phyloP scores from a whole-genome alignment of 2,888 invertebrate species.

The Siphonodentalium dalli region DNA sequence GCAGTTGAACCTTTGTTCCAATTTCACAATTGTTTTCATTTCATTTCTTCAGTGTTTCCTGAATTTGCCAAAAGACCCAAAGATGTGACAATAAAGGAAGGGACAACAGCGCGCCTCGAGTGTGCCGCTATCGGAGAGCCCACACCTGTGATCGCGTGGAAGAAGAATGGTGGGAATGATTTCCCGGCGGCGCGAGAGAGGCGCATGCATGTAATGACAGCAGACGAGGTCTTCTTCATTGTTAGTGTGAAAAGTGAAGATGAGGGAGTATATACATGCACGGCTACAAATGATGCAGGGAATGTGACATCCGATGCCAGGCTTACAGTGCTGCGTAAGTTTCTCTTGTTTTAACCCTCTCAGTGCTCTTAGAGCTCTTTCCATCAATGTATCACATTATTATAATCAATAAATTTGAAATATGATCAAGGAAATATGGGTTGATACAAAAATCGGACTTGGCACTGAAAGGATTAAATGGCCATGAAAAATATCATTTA shows the following conservation, averaged over 20 bases:
- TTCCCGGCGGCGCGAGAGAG: slow-evolving; percentile 94
- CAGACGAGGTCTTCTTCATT: slow-evolving; percentile 90
- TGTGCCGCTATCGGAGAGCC: slow-evolving; percentile 92
- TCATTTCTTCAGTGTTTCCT: slow-evolving; percentile 76
- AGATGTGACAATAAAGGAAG: slow-evolving; percentile 84
- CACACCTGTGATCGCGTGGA: slow-evolving; percentile 70
- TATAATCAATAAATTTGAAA: too few relatives aligned
- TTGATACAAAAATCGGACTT: too few relatives aligned
- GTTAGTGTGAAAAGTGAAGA: slow-evolving; percentile 88
- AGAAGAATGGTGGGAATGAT: slow-evolving; percentile 67
- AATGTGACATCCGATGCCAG: slow-evolving; percentile 85
- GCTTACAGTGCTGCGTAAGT: slow-evolving; percentile 74
- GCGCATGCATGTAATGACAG: slow-evolving; percentile 89
- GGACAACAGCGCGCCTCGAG: slow-evolving; percentile 84
- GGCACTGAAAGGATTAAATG: too few relatives aligned
- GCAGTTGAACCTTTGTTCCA: too few relatives aligned
- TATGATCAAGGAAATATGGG: too few relatives aligned
- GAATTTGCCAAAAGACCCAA: slow-evolving; percentile 83
- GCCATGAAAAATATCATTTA: too few relatives aligned
- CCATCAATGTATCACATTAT: too few relatives aligned
- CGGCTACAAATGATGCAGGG: slow-evolving; percentile 89
- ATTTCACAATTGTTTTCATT: slow-evolving; percentile 2
- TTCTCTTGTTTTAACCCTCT: not conserved
- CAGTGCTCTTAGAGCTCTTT: too few relatives aligned
- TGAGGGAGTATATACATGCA: slow-evolving; percentile 92